phyloP scores from a whole-genome alignment of 2,888 invertebrate genomes.

The Arenicola marina region DNA sequence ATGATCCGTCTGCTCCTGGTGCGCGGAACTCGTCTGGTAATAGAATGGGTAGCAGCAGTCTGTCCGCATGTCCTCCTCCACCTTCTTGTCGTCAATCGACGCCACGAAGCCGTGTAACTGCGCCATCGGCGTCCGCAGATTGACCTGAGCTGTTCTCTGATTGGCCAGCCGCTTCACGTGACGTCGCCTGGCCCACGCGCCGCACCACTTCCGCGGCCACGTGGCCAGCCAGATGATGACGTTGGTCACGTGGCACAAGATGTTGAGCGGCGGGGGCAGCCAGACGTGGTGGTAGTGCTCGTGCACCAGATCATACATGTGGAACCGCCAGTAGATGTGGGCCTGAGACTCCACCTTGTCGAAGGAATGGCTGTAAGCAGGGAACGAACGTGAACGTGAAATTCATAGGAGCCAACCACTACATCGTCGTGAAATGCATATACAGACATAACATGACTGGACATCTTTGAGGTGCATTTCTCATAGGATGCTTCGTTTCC shows the following conservation, averaged over 20 bases:
- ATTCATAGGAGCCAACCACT: no score
- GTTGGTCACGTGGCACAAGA: constrained; percentile 12
- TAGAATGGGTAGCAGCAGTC: constrained; percentile 1
- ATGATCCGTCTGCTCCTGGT: background rate
- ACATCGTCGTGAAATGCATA: no score
- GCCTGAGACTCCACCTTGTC: constrained; percentile 12
- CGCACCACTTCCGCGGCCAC: constrained; percentile 1
- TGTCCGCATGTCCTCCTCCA: background rate
- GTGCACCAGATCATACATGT: constrained; percentile 25
- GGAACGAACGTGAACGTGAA: no score
- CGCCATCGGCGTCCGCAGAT: no score
- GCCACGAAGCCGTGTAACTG: no score
- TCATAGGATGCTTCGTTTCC: no score
- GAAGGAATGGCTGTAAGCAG: constrained; percentile 18
- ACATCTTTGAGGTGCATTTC: no score
- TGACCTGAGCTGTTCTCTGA: no score
- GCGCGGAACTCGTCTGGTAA: background rate
- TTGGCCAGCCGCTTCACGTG: no score
- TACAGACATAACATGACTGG: no score
- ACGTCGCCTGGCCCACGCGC: background rate
- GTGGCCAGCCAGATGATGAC: background rate
- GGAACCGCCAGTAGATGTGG: constrained; percentile 23
- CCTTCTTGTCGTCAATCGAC: no score
- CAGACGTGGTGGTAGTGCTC: constrained; percentile 21
- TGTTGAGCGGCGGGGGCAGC: constrained; percentile 29